Percentiles rank a stretch among this genome's conserved stretches.
Evolutionary conservation across 2,797 vertebrate species (phyloP).

Genomic region (Betta splendens): DNA sequence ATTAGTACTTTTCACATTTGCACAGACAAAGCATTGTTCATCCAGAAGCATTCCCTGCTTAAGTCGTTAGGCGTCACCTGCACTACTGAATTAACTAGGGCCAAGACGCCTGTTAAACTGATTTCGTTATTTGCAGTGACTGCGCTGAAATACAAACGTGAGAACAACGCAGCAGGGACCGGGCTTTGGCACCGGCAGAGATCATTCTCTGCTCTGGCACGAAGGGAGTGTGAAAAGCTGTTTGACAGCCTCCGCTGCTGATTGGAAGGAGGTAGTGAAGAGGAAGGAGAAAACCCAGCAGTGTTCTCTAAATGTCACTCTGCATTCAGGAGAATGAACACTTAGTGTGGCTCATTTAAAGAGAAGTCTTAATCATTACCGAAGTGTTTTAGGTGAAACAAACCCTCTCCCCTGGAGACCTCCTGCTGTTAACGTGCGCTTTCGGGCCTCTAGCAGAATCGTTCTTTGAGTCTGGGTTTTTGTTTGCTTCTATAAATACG

Average conservation of each 20-base stretch:
- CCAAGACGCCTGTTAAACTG: neutral
- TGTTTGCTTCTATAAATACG: slow-evolving; percentile 51
- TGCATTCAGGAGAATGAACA: slow-evolving; percentile 31
- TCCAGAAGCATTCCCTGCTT: neutral
- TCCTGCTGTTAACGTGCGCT: slow-evolving; percentile 1
- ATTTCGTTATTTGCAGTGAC: slow-evolving; percentile 14
- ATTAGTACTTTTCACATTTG: neutral
- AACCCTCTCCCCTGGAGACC: slow-evolving; percentile 11
- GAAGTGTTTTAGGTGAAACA: slow-evolving; percentile 8
- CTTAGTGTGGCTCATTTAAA: slow-evolving; percentile 13
- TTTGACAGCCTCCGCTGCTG: slow-evolving; percentile 34
- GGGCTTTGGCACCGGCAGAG: slow-evolving; percentile 15
- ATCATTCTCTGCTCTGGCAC: slow-evolving; percentile 23
- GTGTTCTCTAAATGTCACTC: slow-evolving; percentile 34
- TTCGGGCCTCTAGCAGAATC: slow-evolving; percentile 11
- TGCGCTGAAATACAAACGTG: neutral
- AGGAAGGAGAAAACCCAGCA: slow-evolving; percentile 21
- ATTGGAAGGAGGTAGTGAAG: slow-evolving; percentile 15
- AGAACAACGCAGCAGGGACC: slow-evolving; percentile 9
- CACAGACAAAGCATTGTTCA: slow-evolving; percentile 4
- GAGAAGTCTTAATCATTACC: slow-evolving; percentile 20
- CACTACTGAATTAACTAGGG: neutral
- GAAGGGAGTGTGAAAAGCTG: slow-evolving; percentile 32
- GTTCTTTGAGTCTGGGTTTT: slow-evolving; percentile 19
- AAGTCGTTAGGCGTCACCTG: neutral